A percentile compares a stretch with the other conserved stretches of the same genome.
Conservation (phyloP, 2,888 invertebrate species). For the Oxystoma pomonae region DNA sequence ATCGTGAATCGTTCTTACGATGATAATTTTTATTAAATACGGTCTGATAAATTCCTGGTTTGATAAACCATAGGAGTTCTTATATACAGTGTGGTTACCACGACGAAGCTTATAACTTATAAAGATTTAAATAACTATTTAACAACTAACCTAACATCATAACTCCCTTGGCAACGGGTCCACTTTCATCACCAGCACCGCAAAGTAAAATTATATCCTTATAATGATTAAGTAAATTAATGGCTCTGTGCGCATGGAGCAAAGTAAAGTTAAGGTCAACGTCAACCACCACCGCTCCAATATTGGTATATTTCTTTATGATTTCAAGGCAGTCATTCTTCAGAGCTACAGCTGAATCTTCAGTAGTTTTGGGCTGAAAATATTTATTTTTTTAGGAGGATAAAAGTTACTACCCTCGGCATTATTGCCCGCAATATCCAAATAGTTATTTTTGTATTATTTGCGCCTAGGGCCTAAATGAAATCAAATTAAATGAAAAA, state of each 20-base stretch:
- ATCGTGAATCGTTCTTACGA: too few relatives aligned
- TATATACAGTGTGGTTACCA: too few relatives aligned
- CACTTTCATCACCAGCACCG: slow-evolving; percentile 13
- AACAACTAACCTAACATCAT: slow-evolving; percentile 3
- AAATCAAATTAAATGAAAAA: too few relatives aligned
- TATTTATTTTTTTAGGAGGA: neutral
- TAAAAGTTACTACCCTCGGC: too few relatives aligned
- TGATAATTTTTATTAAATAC: too few relatives aligned
- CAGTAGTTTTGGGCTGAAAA: neutral
- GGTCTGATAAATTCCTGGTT: too few relatives aligned
- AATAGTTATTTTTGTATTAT: too few relatives aligned
- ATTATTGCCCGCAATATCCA: too few relatives aligned
- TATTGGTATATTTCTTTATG: neutral
- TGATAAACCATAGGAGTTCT: too few relatives aligned
- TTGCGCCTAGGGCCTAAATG: too few relatives aligned
- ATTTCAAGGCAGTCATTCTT: neutral
- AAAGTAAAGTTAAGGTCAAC: slow-evolving; percentile 8
- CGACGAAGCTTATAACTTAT: too few relatives aligned
- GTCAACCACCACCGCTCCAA: slow-evolving; percentile 16
- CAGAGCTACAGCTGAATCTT: neutral
- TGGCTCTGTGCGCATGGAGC: slow-evolving; percentile 9
- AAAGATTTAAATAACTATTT: too few relatives aligned
- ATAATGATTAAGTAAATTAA: slow-evolving; percentile 12
- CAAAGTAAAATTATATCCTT: slow-evolving; percentile 13
- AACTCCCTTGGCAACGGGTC: slow-evolving; percentile 8